phyloP scores from a whole-genome alignment of 2,888 invertebrate species.

The Drosophila cognata region DNA sequence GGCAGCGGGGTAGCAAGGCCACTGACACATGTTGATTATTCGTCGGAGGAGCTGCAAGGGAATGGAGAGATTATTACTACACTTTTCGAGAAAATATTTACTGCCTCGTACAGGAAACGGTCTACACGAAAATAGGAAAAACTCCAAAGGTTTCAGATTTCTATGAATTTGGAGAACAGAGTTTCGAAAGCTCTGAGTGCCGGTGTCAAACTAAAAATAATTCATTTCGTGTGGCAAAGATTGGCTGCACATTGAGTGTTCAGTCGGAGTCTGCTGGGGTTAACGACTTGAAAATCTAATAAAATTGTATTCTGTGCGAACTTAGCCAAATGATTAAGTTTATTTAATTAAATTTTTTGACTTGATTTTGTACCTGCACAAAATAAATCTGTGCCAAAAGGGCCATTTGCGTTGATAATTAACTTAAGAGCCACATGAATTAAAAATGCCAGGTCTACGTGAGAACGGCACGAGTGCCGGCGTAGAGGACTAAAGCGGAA shows the following conservation, averaged over 20 bases:
- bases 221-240: too few relatives aligned
- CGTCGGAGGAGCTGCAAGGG: constrained; percentile 23
- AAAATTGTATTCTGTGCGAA: not conserved
- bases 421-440: constrained; percentile 60
- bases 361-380: constrained; percentile 8
- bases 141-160: constrained; percentile 3
- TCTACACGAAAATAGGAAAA: constrained; percentile 41
- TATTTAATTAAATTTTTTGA: constrained; percentile 46
- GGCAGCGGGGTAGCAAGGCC: constrained; percentile 60
- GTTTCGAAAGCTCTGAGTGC: constrained; percentile 23
- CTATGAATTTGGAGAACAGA: constrained; percentile 15
- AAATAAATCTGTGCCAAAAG: constrained; percentile 38
- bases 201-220: constrained; percentile 18
- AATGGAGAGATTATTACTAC: not conserved
- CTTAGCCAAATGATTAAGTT: not conserved
- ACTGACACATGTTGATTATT: constrained; percentile 44
- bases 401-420: constrained; percentile 60
- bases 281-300: not conserved
- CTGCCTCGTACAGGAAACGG: constrained; percentile 19
- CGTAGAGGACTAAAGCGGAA: constrained; percentile 57
- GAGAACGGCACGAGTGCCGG: constrained; percentile 20
- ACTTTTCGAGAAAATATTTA: not conserved
- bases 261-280: constrained; percentile 7
- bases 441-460: constrained; percentile 41
- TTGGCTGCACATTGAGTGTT: not conserved